These are phyloP conservation scores for Macquaria ambigua DNA, from an alignment of 2,113 vertebrate species.

Conservation along the genomic window DNA sequence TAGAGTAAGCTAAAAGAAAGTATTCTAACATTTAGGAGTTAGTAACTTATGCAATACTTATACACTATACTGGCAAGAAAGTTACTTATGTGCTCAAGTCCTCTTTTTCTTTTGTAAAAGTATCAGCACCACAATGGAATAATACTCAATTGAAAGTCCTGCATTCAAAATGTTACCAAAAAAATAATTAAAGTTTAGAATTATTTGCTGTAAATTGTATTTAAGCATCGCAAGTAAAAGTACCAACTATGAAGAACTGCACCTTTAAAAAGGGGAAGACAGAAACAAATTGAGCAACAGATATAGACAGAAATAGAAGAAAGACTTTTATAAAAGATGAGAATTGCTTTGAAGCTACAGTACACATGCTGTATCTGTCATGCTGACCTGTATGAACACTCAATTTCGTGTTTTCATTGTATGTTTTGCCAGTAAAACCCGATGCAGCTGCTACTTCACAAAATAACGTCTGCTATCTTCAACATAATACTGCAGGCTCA, in stretches of 20 bases:
- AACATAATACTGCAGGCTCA: background rate
- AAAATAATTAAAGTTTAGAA: too few relatives aligned
- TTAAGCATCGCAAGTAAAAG: background rate
- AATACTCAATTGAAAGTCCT: too few relatives aligned
- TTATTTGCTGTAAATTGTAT: background rate
- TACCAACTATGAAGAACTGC: background rate
- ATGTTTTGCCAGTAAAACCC: background rate
- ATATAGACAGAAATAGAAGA: background rate
- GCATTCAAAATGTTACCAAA: too few relatives aligned
- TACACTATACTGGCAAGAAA: too few relatives aligned
- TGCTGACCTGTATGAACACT: background rate
- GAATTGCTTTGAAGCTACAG: too few relatives aligned
- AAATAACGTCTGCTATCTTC: background rate
- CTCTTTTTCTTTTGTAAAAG: too few relatives aligned
- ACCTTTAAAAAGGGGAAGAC: too few relatives aligned
- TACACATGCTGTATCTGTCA: background rate
- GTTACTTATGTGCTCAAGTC: too few relatives aligned
- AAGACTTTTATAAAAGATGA: background rate
- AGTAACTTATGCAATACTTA: too few relatives aligned
- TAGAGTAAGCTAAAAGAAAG: too few relatives aligned
- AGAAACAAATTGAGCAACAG: background rate
- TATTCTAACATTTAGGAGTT: too few relatives aligned
- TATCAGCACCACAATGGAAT: too few relatives aligned
- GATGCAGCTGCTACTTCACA: background rate
- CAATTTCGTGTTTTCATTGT: background rate